Percentiles rank a stretch among this genome's conserved stretches.
Evolutionary conservation across 2,113 vertebrate species (phyloP).

Genomic region (Pelodiscus sinensis): DNA sequence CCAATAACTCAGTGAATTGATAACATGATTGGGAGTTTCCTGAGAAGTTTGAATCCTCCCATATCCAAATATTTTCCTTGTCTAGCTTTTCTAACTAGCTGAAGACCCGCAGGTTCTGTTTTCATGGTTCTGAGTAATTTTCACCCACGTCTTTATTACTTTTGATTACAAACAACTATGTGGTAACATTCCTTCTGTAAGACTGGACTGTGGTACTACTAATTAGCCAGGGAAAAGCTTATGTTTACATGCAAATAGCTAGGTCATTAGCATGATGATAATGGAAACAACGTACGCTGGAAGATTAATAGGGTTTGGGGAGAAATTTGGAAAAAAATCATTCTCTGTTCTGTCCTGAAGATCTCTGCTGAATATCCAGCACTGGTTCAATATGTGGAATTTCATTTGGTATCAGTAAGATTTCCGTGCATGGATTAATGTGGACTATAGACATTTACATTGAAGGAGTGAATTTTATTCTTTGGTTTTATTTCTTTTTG

Average conservation of each 20-base stretch:
- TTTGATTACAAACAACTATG: not conserved
- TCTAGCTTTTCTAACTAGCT: not conserved
- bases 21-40: not conserved
- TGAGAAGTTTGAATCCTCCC: not conserved
- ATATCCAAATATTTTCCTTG: not conserved
- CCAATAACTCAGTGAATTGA: not conserved
- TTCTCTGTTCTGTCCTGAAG: fast-evolving
- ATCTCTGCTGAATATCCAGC: not conserved
- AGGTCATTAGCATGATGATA: not conserved
- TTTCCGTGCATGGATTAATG: not conserved
- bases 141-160: not conserved
- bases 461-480: not conserved
- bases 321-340: not conserved
- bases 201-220: fast-evolving
- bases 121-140: not conserved
- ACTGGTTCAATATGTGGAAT: not conserved
- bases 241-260: not conserved
- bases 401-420: not conserved
- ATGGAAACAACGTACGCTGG: not conserved
- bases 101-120: not conserved
- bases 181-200: not conserved
- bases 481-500: not conserved
- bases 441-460: not conserved
- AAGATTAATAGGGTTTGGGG: not conserved
- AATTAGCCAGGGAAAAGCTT: not conserved